A percentile compares a stretch with the other conserved stretches of the same genome.
Conservation (phyloP, 2,113 vertebrate species). For the Otocyon megalotis region DNA sequence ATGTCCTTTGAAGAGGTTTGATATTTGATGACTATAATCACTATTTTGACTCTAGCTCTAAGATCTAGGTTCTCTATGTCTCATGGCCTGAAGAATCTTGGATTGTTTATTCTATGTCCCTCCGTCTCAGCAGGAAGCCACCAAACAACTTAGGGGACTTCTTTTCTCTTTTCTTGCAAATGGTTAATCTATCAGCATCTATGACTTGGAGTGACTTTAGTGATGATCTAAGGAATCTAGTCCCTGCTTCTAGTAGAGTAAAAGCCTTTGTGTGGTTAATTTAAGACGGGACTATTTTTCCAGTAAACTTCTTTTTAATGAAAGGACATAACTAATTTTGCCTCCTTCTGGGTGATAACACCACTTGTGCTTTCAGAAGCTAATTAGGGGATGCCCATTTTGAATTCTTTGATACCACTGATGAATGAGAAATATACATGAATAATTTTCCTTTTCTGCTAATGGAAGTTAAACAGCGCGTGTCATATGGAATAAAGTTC, state of each 20-base stretch:
- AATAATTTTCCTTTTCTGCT: conserved; percentile 57
- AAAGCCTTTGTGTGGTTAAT: background rate
- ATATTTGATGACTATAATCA: background rate
- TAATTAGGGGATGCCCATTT: conserved; percentile 45
- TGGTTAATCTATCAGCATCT: background rate
- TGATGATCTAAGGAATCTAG: background rate
- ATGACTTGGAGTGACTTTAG: background rate
- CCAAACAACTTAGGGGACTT: background rate
- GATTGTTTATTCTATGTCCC: background rate
- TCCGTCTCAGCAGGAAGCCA: background rate
- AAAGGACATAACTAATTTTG: conserved; percentile 48
- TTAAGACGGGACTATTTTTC: conserved; percentile 47
- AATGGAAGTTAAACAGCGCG: conserved; percentile 1
- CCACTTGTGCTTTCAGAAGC: conserved; percentile 42
- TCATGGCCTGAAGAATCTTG: background rate
- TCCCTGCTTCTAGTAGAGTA: background rate
- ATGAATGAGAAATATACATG: conserved; percentile 42
- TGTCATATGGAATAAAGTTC: conserved; percentile 54
- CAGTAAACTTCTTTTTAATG: background rate
- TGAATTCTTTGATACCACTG: conserved; percentile 26
- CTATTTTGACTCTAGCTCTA: background rate
- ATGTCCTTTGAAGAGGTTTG: background rate
- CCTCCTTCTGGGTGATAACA: conserved; percentile 39
- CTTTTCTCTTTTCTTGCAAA: background rate
- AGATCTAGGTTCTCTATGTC: background rate